Evolutionary conservation across 2,888 invertebrate species (phyloP), one percentile per base, ranked within the genome.

Genomic region (Eueremaeus valkanovi): DNA sequence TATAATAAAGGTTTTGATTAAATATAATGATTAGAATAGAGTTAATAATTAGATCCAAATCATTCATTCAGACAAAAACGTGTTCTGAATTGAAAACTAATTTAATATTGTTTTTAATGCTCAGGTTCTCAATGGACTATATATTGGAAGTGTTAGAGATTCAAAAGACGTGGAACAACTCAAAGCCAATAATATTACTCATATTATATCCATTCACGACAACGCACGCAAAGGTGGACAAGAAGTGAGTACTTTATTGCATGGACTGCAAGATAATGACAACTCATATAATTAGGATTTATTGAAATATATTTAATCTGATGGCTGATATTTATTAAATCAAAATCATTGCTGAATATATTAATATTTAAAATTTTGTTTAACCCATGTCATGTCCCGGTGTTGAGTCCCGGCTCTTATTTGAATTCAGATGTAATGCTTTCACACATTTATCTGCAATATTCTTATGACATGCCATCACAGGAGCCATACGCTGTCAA

Each of bases 151-250:
- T 85, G 94, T 95, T 85, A 88, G 95, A 81, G 96, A 97, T 86
- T 93, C 95, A 75, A 95, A 95, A 84, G 95, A 97, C 85, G 86
- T 90, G 51, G 88, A 90, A 80, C 95, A 96, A 85, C 86, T 97
- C 81, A 90, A 91, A 81, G 90, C 92, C 82, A 90, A 91, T 86
- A 90, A 91, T 83, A 97, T 97, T 80, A 93, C 95, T 29, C 96
- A 97, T 85, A 95, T 97, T 81, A 87, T 97, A 78, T 92, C 96
- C 79, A 93, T 97, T 83, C 95, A 96, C 86, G 95, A 96, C 86
- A 92, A 93, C 78, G 95, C 96, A 21, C 88, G 92, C 81, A 89
- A 92, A 83, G 78, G 82, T 21, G 66, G 80, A 18, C 76, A 79
- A 73, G 81, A 75, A 78, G 75, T 75, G 42, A 75, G 75, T 61